Evolutionary conservation across 2,888 invertebrate genomes (phyloP).

Genomic region (Amaurobius ferox): DNA sequence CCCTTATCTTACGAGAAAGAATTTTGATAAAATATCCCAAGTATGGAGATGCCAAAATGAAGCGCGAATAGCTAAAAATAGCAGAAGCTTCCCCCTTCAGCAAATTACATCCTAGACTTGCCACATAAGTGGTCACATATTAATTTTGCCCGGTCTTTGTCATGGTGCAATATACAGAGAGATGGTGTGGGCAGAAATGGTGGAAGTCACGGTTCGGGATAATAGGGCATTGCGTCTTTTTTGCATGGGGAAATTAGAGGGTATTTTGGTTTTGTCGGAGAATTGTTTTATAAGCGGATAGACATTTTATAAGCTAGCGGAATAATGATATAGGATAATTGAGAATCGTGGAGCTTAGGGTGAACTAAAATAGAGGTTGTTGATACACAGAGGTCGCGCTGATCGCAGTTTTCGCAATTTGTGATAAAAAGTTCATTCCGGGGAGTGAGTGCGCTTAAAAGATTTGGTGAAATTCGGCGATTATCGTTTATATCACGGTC

Average conservation of each 20-base stretch:
- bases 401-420: no score
- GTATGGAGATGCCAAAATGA: neutral
- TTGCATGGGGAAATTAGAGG: neutral
- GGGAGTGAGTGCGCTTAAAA: no score
- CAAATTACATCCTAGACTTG: constrained; percentile 20
- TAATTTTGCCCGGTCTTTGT: constrained; percentile 30
- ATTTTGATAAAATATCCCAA: constrained; percentile 46
- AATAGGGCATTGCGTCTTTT: neutral
- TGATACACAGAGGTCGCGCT: no score
- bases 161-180: neutral
- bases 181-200: neutral
- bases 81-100: neutral
- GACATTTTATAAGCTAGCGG: neutral
- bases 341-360: no score
- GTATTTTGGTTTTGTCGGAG: neutral
- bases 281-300: neutral
- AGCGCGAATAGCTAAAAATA: constrained; percentile 24
- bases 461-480: no score
- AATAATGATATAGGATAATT: no score
- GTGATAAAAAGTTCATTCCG: no score
- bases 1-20: constrained; percentile 17
- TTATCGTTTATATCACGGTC: no score
- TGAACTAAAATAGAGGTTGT: no score
- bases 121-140: constrained; percentile 44
- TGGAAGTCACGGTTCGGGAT: neutral